Evolutionary conservation across 2,797 vertebrate genomes (phyloP).

Genomic region (Galagoides demidoff): DNA sequence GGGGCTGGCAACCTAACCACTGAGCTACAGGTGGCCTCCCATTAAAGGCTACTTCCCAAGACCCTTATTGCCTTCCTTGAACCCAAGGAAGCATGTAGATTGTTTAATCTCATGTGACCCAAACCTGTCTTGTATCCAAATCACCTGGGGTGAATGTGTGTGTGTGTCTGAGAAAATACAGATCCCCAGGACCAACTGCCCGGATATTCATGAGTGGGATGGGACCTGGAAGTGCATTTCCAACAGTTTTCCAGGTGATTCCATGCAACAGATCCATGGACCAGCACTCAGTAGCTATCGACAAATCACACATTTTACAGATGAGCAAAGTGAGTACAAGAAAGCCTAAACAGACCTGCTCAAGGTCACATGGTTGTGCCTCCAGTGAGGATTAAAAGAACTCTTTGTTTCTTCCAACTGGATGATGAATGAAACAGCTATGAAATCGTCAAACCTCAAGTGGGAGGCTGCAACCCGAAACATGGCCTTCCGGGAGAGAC

Average conservation of each 20-base stretch:
- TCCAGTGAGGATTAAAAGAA: not conserved
- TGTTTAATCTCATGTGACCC: not conserved
- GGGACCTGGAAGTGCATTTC: slow-evolving; percentile 4
- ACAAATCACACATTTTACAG: not conserved
- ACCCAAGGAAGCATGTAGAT: not conserved
- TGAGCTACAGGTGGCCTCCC: not conserved
- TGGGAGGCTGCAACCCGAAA: not conserved
- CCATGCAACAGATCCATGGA: not conserved
- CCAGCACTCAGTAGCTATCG: not conserved
- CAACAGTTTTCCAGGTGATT: not conserved
- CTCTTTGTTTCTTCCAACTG: slow-evolving; percentile 13
- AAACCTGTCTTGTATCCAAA: not conserved
- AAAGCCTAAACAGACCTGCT: not conserved
- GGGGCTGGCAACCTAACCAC: too few relatives aligned
- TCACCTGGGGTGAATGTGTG: not conserved
- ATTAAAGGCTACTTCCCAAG: not conserved
- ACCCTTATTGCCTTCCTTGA: not conserved
- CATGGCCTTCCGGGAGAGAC: not conserved
- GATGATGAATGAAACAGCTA: not conserved
- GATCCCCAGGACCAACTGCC: not conserved
- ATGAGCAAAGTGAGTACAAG: not conserved
- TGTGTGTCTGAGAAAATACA: not conserved
- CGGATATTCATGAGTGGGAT: not conserved
- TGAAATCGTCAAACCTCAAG: not conserved
- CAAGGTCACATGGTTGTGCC: not conserved